Base-by-base conservation (phyloP, 2,797 vertebrate genomes). In the Sebastes goodei region DNA sequence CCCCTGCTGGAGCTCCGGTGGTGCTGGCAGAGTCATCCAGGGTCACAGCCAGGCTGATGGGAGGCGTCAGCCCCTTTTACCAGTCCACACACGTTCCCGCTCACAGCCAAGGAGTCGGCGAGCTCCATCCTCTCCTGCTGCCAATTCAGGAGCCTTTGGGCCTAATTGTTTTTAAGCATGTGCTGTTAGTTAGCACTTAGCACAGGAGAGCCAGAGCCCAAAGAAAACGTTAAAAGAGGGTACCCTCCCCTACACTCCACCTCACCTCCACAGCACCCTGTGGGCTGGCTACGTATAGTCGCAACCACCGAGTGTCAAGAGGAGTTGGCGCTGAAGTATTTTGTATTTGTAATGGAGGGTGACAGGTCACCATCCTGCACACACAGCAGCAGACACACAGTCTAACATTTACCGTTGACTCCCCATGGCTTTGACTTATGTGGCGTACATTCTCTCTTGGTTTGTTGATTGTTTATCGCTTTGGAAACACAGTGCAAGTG, bases 391-490 rank as follows among this genome's bases (percentile, higher is more conserved):
- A 69, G 29, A 71, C 64, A 23, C 77, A 70, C 69, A 74, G 72
- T 75, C 52, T 55, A 85, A 76, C 77, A 71, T 91, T 89, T 87
- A 73, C 52, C 2, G 55, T 35, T 12, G 55, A 71, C 85, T 82
- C 82, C 71, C 82, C 53, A 6, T 64, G 82, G 76, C 76, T 89
- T 82, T 81, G 80, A 86, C 75, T 88, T 86, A 73, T 53, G 70
- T 65, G 65, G 61, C 9, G 29, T 38, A 76, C 88, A 81, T 83
- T 91, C 72, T 69, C 76, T 63, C 82, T 68, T 10, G 61, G 80
- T 85, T 88, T 91, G 90, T 89, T 90, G 85, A 86, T 88, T 55
- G 61, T 88, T 89, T 85, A 86, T 91, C 83, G 33, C 89, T 93
- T 53, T 74, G 86, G 88, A 90, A 89, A 89, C 90, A 71, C 74